These are phyloP conservation scores for Serilophus lunatus DNA, from an alignment of 2,113 vertebrate species.

Conservation along the genomic window DNA sequence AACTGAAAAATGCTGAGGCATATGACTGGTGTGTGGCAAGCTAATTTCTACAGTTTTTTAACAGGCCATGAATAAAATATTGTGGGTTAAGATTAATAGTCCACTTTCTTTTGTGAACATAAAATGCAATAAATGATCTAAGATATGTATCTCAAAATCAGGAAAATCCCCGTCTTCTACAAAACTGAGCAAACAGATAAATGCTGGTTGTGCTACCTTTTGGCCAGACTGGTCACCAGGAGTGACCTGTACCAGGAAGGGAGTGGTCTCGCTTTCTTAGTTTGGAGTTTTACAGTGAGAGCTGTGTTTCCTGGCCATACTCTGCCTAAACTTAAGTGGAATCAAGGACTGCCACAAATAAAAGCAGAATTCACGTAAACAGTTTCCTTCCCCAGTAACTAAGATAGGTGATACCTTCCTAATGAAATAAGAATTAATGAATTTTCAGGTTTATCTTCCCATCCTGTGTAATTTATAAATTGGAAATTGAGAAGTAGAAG, in stretches of 20 bases:
- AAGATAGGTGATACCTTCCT: background rate
- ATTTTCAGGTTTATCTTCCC: background rate
- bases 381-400: background rate
- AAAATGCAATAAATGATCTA: background rate
- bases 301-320: background rate
- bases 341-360: background rate
- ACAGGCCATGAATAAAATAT: slow-evolving; percentile 37
- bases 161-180: background rate
- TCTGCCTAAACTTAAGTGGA: background rate
- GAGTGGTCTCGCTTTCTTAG: rapidly evolving
- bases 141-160: background rate
- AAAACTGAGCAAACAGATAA: background rate
- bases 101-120: background rate
- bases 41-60: slow-evolving; percentile 64
- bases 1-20: slow-evolving; percentile 64
- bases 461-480: background rate
- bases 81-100: background rate
- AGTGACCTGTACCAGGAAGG: background rate
- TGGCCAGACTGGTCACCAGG: background rate
- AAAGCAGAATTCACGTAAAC: background rate
- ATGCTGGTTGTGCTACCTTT: background rate
- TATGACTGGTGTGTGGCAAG: slow-evolving; percentile 62
- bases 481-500: background rate
- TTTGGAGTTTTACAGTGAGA: background rate
- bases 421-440: background rate